A percentile compares a stretch with the other conserved stretches of the same genome.
Conservation (phyloP, 2,113 vertebrate species). For the Aldabrachelys gigantea region DNA sequence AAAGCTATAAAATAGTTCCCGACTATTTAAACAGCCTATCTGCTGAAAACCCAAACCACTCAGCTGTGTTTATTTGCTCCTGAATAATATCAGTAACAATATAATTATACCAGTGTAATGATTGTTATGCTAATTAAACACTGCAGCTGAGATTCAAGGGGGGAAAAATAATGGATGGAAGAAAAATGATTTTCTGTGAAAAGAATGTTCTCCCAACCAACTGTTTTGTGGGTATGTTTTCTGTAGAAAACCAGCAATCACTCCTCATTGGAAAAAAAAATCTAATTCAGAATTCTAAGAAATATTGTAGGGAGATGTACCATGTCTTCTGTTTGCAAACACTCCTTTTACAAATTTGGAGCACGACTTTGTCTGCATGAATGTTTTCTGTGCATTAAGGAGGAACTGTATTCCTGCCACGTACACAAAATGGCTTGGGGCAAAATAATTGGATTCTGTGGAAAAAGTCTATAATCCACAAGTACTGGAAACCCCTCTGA, state of each 20-base stretch:
- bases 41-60: neutral
- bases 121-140: neutral
- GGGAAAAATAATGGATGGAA: neutral
- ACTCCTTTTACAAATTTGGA: neutral
- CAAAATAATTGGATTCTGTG: neutral
- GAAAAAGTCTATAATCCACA: neutral
- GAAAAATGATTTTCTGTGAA: neutral
- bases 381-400: neutral
- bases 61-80: constrained; percentile 46
- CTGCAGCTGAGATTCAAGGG: neutral
- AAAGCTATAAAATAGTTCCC: neutral
- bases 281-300: neutral
- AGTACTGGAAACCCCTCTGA: neutral
- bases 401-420: neutral
- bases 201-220: neutral
- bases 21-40: neutral
- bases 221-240: neutral
- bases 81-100: neutral
- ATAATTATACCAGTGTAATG: neutral
- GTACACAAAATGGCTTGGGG: neutral
- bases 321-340: neutral
- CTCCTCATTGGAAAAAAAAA: neutral
- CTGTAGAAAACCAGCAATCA: constrained; percentile 1
- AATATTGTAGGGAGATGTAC: neutral
- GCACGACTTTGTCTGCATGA: neutral